These are phyloP conservation scores for Nautilus pompilius DNA, from an alignment of 1,140 invertebrate species.

Conservation along the genomic window DNA sequence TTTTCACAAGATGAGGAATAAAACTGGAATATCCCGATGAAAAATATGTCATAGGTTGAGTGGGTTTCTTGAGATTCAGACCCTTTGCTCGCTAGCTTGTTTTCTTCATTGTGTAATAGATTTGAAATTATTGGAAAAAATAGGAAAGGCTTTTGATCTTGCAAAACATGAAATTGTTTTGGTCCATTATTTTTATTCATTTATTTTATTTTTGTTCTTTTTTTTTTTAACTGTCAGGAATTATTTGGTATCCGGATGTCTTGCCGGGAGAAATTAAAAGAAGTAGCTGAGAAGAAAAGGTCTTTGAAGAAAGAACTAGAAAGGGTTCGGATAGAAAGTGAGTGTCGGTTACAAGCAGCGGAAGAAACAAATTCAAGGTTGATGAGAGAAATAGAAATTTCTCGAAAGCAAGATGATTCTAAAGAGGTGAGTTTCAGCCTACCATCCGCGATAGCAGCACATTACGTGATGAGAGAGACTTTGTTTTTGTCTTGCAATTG, in stretches of 20 bases:
- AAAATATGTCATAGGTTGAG: no score
- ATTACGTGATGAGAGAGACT: no score
- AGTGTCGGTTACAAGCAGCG: conserved; percentile 29
- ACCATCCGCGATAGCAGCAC: no score
- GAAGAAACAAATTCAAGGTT: conserved; percentile 28
- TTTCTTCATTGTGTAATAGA: not conserved
- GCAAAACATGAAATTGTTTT: not conserved
- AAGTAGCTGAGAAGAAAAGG: conserved; percentile 20
- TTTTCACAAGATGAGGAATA: no score
- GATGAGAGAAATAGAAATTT: conserved; percentile 28
- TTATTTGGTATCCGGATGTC: conserved; percentile 15
- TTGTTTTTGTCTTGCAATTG: no score
- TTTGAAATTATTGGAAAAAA: not conserved
- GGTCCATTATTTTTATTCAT: not conserved
- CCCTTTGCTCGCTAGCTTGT: no score
- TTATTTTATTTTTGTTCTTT: not conserved
- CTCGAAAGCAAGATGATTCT: conserved; percentile 22
- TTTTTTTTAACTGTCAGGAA: conserved; percentile 20
- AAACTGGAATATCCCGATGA: no score
- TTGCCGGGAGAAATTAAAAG: conserved; percentile 21
- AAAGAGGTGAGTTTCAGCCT: conserved; percentile 23
- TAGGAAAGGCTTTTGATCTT: not conserved
- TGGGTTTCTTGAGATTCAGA: no score
- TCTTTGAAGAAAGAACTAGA: conserved; percentile 28
- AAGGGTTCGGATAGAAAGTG: conserved; percentile 30